Conservation (phyloP, 2,113 vertebrate species). For the Gallinago media region DNA sequence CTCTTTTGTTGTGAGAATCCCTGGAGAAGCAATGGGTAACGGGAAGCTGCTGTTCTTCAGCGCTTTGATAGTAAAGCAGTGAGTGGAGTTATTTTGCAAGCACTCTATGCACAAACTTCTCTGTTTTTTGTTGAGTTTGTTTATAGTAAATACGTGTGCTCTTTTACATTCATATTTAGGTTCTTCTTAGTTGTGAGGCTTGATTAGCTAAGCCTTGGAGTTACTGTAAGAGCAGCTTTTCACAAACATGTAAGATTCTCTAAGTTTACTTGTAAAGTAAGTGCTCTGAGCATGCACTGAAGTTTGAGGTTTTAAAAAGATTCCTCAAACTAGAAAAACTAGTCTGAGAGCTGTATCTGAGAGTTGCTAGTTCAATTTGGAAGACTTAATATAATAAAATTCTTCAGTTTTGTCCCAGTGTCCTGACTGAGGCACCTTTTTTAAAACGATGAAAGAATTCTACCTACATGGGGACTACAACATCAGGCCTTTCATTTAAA, state of each 20-base stretch:
- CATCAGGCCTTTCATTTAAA: neutral
- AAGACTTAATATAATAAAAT: neutral
- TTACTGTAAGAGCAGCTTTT: neutral
- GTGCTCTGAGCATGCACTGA: neutral
- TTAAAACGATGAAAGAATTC: neutral
- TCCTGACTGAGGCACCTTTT: neutral
- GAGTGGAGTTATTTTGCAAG: conserved; percentile 13
- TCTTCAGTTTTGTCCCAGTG: neutral
- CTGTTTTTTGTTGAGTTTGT: neutral
- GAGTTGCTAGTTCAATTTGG: neutral
- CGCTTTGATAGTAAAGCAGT: neutral
- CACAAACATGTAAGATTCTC: neutral
- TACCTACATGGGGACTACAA: neutral
- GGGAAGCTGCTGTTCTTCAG: neutral
- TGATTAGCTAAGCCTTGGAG: neutral
- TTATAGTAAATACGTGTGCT: neutral
- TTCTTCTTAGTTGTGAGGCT: neutral
- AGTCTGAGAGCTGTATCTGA: neutral
- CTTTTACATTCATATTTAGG: neutral
- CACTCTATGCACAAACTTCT: neutral
- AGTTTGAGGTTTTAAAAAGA: neutral
- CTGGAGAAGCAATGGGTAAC: neutral
- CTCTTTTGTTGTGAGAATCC: neutral
- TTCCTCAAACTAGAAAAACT: neutral
- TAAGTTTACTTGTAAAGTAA: neutral